phyloP scores from a whole-genome alignment of 2,113 vertebrate species.

The Daphoenositta chrysoptera region DNA sequence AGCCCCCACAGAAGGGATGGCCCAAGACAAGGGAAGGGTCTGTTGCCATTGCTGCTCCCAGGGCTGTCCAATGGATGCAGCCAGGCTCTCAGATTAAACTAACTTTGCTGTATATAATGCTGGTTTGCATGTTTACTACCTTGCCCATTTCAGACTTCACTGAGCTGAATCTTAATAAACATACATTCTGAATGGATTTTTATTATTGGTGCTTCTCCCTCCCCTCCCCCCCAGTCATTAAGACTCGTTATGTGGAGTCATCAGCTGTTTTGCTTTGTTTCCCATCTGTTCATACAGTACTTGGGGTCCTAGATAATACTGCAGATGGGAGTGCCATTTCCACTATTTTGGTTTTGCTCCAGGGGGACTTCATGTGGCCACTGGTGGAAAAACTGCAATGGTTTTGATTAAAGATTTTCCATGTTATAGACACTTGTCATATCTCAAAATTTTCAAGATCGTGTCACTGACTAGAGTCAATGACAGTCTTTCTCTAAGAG shows the following conservation, averaged over 20 bases:
- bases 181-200: conserved; percentile 6
- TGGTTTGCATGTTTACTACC: neutral
- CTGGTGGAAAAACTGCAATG: neutral
- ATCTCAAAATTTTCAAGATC: neutral
- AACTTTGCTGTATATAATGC: neutral
- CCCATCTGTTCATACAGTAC: conserved; percentile 20
- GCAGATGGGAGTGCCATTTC: neutral
- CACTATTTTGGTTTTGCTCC: neutral
- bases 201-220: neutral
- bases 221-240: neutral
- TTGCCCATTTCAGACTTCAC: neutral
- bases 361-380: neutral
- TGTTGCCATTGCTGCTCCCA: neutral
- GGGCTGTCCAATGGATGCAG: accelerated
- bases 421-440: neutral
- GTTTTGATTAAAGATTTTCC: neutral
- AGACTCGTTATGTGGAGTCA: conserved; percentile 7
- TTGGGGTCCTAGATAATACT: neutral
- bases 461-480: neutral
- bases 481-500: neutral
- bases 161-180: conserved; percentile 12
- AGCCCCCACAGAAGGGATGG: neutral
- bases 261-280: conserved; percentile 38
- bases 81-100: neutral
- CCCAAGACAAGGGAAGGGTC: neutral